Evolutionary conservation across 2,888 invertebrate species (phyloP).

Genomic region (Synergus umbraculus): DNA sequence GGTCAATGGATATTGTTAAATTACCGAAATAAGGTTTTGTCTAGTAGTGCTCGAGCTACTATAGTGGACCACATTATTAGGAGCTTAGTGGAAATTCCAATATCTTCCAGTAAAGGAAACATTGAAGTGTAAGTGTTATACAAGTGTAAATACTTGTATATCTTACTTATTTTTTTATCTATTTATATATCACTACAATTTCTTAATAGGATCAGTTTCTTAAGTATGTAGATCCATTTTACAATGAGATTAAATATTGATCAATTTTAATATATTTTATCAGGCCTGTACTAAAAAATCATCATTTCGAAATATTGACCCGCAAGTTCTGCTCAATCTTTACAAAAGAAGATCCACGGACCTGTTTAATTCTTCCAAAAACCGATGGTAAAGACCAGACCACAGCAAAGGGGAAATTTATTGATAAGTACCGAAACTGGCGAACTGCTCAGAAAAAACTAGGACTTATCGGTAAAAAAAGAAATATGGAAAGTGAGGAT

Average conservation of each 20-base stretch:
- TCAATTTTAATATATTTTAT: neutral
- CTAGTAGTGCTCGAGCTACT: neutral
- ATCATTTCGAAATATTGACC: slow-evolving; percentile 2
- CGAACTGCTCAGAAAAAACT: neutral
- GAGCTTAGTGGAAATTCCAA: slow-evolving; percentile 10
- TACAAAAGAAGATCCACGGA: slow-evolving; percentile 20
- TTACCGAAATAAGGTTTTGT: neutral
- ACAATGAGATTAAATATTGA: neutral
- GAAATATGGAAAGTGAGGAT: neutral
- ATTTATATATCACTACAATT: neutral
- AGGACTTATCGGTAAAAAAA: neutral
- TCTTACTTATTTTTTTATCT: neutral
- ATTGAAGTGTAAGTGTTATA: slow-evolving; percentile 12
- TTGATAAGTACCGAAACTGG: neutral
- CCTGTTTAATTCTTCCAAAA: slow-evolving; percentile 3
- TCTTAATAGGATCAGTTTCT: neutral
- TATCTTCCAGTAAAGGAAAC: neutral
- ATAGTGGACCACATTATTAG: neutral
- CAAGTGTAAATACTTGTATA: neutral
- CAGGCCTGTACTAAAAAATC: slow-evolving; percentile 10
- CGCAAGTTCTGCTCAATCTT: neutral
- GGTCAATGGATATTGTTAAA: slow-evolving; percentile 17
- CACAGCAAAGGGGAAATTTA: neutral
- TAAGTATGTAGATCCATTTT: neutral
- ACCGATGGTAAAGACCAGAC: slow-evolving; percentile 1